phyloP scores from a whole-genome alignment of 2,797 vertebrate species.

The Sebastes itinus region DNA sequence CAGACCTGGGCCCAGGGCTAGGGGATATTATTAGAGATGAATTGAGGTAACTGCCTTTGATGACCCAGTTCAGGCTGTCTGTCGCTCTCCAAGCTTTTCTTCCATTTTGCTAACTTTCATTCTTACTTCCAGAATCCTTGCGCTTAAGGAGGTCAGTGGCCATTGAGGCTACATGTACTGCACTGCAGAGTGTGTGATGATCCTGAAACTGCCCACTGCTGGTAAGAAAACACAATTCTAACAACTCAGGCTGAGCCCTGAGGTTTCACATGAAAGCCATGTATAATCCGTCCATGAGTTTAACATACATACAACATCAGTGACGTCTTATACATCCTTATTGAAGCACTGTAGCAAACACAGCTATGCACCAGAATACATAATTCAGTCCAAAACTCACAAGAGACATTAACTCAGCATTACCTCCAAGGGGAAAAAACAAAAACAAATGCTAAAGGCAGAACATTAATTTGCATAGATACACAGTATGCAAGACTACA shows the following conservation, averaged over 20 bases:
- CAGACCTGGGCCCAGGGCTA: slow-evolving; percentile 65
- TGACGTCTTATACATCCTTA: neutral
- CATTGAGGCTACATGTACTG: slow-evolving; percentile 44
- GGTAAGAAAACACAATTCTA: slow-evolving; percentile 1
- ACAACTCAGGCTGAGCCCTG: neutral
- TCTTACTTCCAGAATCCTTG: slow-evolving; percentile 44
- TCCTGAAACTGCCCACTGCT: slow-evolving; percentile 18
- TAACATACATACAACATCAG: slow-evolving; percentile 4
- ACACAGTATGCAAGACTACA: slow-evolving; percentile 7
- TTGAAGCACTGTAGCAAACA: slow-evolving; percentile 8
- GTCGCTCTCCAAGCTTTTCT: slow-evolving; percentile 54
- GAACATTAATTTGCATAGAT: slow-evolving; percentile 32
- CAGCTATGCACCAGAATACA: slow-evolving; percentile 18
- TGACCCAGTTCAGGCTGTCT: slow-evolving; percentile 76
- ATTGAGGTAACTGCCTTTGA: slow-evolving; percentile 76
- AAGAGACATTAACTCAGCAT: slow-evolving; percentile 41
- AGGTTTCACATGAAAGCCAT: slow-evolving; percentile 14
- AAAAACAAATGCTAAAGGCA: slow-evolving; percentile 36
- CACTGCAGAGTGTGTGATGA: slow-evolving; percentile 42
- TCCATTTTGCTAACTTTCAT: slow-evolving; percentile 58
- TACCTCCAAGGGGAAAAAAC: slow-evolving; percentile 16
- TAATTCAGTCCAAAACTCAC: slow-evolving; percentile 39
- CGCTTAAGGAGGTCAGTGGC: slow-evolving; percentile 64
- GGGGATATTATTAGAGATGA: slow-evolving; percentile 77
- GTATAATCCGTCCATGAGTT: slow-evolving; percentile 8